Percentiles rank a stretch among this genome's conserved stretches.
phyloP scores from a whole-genome alignment of 1,140 invertebrate genomes.

The Meloidogyne exigua region DNA sequence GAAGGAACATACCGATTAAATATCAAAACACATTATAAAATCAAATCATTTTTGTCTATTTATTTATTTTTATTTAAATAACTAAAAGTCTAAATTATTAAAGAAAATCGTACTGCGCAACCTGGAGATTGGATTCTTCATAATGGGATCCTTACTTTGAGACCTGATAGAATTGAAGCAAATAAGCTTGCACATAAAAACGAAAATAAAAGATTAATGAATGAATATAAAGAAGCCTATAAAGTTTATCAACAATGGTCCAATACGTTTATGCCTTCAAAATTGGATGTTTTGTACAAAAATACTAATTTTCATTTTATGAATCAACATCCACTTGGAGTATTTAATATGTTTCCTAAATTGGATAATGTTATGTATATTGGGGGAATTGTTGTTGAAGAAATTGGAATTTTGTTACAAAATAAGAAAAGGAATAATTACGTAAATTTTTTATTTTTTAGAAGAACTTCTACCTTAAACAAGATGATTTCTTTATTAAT shows the following conservation, averaged over 20 bases:
- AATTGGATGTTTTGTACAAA: background rate
- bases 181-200: background rate
- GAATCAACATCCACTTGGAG: background rate
- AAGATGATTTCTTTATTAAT: no score
- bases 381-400: background rate
- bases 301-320: background rate
- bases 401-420: background rate
- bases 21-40: no score
- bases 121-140: background rate
- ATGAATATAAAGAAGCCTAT: background rate
- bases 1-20: no score
- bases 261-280: background rate
- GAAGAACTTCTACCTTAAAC: no score
- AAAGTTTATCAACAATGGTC: background rate
- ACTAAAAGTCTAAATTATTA: background rate
- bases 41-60: background rate
- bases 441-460: no score
- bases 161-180: background rate
- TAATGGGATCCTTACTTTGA: background rate
- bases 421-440: no score
- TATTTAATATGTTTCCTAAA: background rate
- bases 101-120: background rate
- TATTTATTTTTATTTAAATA: background rate
- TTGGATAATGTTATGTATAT: background rate
- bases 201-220: background rate